Evolutionary conservation across 1,140 invertebrate species (phyloP), one percentile per base, ranked within the genome.

Genomic region (Saccostrea cuccullata): DNA sequence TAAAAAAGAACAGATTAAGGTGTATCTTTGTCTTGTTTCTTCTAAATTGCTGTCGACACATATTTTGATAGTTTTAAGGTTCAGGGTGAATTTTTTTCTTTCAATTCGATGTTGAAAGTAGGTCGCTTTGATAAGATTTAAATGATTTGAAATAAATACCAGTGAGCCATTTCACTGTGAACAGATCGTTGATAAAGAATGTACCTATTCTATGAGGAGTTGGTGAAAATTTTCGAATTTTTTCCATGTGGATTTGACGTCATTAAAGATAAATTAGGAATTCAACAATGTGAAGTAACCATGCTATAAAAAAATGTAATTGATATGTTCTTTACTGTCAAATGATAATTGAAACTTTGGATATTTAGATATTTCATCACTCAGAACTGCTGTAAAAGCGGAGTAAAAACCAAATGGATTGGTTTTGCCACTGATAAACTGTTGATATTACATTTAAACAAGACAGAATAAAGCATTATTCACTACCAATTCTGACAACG

Each of bases 31-130:
- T 77, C 70, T 30, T 77, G 70, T 36, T 77, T 77, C 70, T 12
- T 77, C 26, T 77, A 77, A 77, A 77, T 77, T 77, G 70, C 15
- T 77, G 70, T 77, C 70, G 70, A 77, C 70, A 77, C 70, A 77
- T 77, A 20, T 36, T 15, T 30, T 36, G 70, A 36, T 77, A 36
- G 23, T 77, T 77, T 26, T 36, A 30, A 12, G 70, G 30, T 36
- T 26, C 11, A 26, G 23, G 70, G 23, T 15, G 26, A 77, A 77
- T 77, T 11, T 77, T 77, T 77, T 15, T 2, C 70, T 15, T 77
- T 77, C 23, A 26, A 77, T 77, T 17, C 30, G 9, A 77, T 26
- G 30, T 15, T 77, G 1, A 77, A 64, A 77, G 30, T 77, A 30
- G 23, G 70, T 77, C 70, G 15, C 4, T 30, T 26, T 26, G 70